These are phyloP conservation scores for Cheilosia scutellata DNA, from an alignment of 2,888 invertebrate species.

Conservation along the genomic window DNA sequence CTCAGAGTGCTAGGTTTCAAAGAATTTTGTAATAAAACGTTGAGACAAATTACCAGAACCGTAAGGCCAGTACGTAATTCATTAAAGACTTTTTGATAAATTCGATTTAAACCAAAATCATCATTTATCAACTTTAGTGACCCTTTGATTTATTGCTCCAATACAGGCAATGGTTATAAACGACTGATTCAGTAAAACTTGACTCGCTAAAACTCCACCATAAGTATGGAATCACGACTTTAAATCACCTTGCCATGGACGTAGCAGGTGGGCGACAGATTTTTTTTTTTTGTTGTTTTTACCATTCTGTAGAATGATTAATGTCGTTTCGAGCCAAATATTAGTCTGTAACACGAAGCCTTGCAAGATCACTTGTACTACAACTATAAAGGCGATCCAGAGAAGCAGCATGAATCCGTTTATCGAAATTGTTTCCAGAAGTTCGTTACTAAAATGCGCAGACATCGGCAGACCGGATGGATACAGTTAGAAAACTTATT, in stretches of 20 bases:
- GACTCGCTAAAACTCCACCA: conserved; percentile 15
- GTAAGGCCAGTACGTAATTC: conserved; percentile 13
- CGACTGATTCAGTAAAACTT: conserved; percentile 9
- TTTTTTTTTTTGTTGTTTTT: conserved; percentile 31
- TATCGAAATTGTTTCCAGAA: conserved; percentile 20
- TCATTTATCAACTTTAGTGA: conserved; percentile 18
- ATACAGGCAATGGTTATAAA: conserved; percentile 42
- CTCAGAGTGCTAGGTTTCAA: too few relatives aligned
- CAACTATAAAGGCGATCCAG: conserved; percentile 5
- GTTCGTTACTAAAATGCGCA: conserved; percentile 4
- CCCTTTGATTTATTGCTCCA: conserved; percentile 49
- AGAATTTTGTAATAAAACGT: too few relatives aligned
- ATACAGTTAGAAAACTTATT: conserved; percentile 40
- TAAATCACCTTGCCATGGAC: conserved; percentile 56
- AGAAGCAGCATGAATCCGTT: conserved; percentile 20
- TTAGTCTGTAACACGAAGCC: conserved; percentile 37
- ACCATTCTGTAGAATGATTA: conserved; percentile 54
- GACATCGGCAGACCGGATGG: conserved; percentile 4
- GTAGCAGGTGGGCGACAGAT: conserved; percentile 66
- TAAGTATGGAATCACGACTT: conserved; percentile 2
- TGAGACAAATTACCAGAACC: neutral
- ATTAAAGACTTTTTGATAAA: conserved; percentile 20
- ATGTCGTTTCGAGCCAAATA: conserved; percentile 24
- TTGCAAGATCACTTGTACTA: neutral
- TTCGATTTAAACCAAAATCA: conserved; percentile 31